Conservation (phyloP, 2,113 vertebrate genomes). For the Nyctereutes procyonoides region DNA sequence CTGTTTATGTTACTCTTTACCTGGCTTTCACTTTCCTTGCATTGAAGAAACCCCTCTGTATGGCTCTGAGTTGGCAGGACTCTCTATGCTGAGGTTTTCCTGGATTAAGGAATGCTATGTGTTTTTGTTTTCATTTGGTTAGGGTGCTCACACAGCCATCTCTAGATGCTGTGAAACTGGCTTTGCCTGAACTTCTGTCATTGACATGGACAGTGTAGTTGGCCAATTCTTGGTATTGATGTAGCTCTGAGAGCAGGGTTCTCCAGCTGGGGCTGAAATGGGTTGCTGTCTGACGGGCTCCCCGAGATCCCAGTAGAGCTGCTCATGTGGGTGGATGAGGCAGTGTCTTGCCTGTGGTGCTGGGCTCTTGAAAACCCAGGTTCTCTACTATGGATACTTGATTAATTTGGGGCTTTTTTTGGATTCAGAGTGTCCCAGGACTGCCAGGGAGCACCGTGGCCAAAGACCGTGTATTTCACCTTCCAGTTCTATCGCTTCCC, state of each 20-base stretch:
- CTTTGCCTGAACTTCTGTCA: fast-evolving
- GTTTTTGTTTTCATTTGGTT: not conserved
- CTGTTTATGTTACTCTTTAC: fast-evolving
- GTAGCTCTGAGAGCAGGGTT: fast-evolving
- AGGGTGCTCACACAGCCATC: not conserved
- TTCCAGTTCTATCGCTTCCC: conserved; percentile 98
- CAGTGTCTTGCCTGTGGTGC: fast-evolving
- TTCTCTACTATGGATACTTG: fast-evolving
- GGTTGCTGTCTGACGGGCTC: fast-evolving
- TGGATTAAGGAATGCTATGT: not conserved
- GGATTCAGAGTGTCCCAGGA: conserved; percentile 85
- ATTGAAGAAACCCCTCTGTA: not conserved
- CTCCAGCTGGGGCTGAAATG: not conserved
- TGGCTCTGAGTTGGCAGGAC: not conserved
- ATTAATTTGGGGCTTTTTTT: not conserved
- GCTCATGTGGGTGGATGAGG: not conserved
- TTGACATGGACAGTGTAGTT: fast-evolving
- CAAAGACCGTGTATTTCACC: conserved; percentile 91
- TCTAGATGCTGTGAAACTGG: not conserved
- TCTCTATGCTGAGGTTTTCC: fast-evolving
- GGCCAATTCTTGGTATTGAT: fast-evolving
- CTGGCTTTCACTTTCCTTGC: not conserved
- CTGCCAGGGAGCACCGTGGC: conserved; percentile 82
- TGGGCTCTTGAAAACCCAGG: fast-evolving
- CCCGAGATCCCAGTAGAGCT: not conserved